phyloP scores from a whole-genome alignment of 2,797 vertebrate species.

The Petrocephalus sullivani region DNA sequence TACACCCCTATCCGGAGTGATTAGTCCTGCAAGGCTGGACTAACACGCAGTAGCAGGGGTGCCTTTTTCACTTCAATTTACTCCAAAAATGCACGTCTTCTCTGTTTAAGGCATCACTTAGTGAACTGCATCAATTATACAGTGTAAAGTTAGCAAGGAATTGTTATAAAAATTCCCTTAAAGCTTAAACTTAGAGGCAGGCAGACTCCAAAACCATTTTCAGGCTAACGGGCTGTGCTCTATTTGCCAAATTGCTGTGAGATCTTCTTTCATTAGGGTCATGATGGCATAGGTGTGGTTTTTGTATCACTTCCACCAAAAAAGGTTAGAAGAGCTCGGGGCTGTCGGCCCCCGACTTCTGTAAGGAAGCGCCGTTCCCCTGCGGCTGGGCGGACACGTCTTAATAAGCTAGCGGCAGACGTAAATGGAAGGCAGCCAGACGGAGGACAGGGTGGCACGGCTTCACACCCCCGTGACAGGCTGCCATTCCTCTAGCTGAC shows the following conservation, averaged over 20 bases:
- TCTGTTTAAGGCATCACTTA: neutral
- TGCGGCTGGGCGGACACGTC: slow-evolving; percentile 23
- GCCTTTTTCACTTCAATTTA: neutral
- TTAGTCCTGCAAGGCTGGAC: neutral
- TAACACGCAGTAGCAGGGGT: neutral
- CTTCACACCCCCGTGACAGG: slow-evolving; percentile 31
- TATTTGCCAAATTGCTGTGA: neutral
- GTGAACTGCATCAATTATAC: neutral
- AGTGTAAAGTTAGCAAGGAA: neutral
- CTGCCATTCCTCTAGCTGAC: slow-evolving; percentile 26
- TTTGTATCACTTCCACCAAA: slow-evolving; percentile 13
- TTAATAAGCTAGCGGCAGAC: slow-evolving; percentile 31
- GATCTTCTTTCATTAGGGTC: neutral
- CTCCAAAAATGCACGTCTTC: neutral
- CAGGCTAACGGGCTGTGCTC: neutral
- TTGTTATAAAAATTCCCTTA: neutral
- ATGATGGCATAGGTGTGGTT: neutral
- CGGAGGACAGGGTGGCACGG: slow-evolving; percentile 36
- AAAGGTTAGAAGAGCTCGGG: slow-evolving; percentile 28
- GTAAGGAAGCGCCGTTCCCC: slow-evolving; percentile 38
- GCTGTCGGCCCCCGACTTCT: slow-evolving; percentile 27
- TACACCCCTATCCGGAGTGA: neutral
- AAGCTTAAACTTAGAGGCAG: neutral
- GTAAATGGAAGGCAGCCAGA: slow-evolving; percentile 25
- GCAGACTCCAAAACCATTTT: neutral